Base-by-base conservation (phyloP, 2,888 invertebrate genomes). In the Cheilosia vulpina region DNA sequence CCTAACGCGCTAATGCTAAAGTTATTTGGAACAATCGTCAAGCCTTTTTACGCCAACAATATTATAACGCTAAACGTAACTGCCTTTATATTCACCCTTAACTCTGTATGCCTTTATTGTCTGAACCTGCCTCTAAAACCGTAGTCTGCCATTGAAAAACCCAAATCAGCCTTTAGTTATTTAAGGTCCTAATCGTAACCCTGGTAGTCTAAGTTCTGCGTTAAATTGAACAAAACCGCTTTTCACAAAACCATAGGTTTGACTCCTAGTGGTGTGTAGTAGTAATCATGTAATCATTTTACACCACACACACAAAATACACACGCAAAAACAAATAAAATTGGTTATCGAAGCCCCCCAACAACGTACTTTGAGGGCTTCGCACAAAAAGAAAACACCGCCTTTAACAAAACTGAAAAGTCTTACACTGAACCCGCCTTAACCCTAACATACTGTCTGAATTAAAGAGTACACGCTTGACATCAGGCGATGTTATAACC, bases 251-350 rank as follows among this genome's bases (percentile, higher is more conserved):
- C 62, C 72, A 81, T 63, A 60, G 52, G n/a, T 53, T 55, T 66
- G 76, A 81, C 81, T 75, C 41, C 88, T 77, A 82, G 83, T 88
- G 87, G 87, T 87, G 87, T 76, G 88, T 87, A 87, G 88, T 87
- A 82, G 76, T 82, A 84, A 60, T 78, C 66, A 75, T 69, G 5
- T 17, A 88, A 87, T 66, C 73, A 75, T 55, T 41, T 69, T 63
- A 84, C 75, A 84, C 71, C 79, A 75, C 73, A 82, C 53, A 66
- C 15, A 9, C 53, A 58, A 1, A 9, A 50, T 66, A 24, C 65
- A 80, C 79, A 75, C 41, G 21, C 71, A 72, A 21, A 55, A 66
- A 13, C 31, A 63, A 53, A 41, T 38, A 60, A 50, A 31, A 53
- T 27, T 41, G 31, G 19, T 41, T 19, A 50, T 19, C 2, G 45